Base-by-base conservation (phyloP, 37 sponge, comb jelly and placozoan species). In the Cladorhizidae sp. region DNA sequence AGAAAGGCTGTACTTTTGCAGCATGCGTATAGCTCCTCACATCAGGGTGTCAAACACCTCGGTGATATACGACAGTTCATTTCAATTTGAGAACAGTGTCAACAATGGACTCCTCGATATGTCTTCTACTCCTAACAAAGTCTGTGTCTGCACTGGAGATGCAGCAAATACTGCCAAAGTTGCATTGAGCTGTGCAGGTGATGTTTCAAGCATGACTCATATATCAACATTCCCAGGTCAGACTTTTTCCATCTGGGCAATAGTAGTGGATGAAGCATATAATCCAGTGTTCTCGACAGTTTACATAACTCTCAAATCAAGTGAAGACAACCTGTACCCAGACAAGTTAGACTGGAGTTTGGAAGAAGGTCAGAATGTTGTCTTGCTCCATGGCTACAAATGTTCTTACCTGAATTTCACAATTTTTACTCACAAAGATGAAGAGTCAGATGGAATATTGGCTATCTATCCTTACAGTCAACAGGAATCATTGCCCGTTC, bases 251-350 rank as follows among this genome's bases (percentile, higher is more conserved):
- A 1, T 76, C 1, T 22, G 8, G 9, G 21, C 57, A 17, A 35
- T 61, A 12, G 33, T 59, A 35, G 59, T 76, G 32, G 63, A 76
- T 39, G 62, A 76, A n/a, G 3, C 14, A 6, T 39, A 23, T 3
- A 76, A 76, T 21, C 77, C 62, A 20, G 77, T 76, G 14, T 76
- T 57, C 63, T 61, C 77, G 6, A 29, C 28, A 18, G 43, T 76
- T 5, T 76, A 74, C 56, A 54, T 6, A 35, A 45, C 31, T 71
- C 72, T 71, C 9, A 12, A 21, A 20, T 26, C 23, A 71, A 20
- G 5, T 22, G 72, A 71, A 2, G 14, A 25, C 56, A 8, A 1
- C 56, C 21, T 29, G 20, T 67, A 18, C 38, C 3, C 42, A 12
- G 31, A 18, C 11, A 54, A 51, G 18, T 58, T 59, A 14, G 57